Conservation (phyloP, 2,888 invertebrate species). For the Calameuta idolon region DNA sequence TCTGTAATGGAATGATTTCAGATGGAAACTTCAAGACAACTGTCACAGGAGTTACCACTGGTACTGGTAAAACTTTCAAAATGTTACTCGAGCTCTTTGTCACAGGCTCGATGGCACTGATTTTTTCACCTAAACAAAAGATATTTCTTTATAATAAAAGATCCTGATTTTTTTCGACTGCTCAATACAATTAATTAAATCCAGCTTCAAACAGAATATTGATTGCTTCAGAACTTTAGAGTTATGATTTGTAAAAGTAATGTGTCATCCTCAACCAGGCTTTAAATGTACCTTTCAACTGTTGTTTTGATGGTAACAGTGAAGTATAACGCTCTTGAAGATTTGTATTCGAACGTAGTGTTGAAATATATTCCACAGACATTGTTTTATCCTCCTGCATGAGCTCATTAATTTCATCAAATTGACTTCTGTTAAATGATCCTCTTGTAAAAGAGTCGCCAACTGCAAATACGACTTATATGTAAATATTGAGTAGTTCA, state of each 20-base stretch:
- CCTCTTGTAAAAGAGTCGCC: background rate
- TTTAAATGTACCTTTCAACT: background rate
- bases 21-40: conserved; percentile 65
- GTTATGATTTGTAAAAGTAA: too few species aligned
- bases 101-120: conserved; percentile 1
- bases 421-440: conserved; percentile 8
- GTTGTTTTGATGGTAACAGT: background rate
- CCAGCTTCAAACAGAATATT: too few species aligned
- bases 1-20: conserved; percentile 63
- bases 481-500: background rate
- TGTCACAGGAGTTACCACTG: conserved; percentile 66
- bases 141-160: background rate
- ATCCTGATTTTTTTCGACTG: too few species aligned
- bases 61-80: conserved; percentile 40
- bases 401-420: background rate
- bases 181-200: too few species aligned
- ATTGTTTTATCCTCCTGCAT: conserved; percentile 18
- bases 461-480: background rate
- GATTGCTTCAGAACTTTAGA: too few species aligned
- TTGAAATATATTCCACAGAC: conserved; percentile 26
- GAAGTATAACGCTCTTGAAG: conserved; percentile 18
- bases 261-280: too few species aligned
- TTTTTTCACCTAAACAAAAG: background rate
- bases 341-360: conserved; percentile 33
- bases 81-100: conserved; percentile 15